Conservation (phyloP, 2,797 vertebrate species). For the Pangasius sanitwongsei region DNA sequence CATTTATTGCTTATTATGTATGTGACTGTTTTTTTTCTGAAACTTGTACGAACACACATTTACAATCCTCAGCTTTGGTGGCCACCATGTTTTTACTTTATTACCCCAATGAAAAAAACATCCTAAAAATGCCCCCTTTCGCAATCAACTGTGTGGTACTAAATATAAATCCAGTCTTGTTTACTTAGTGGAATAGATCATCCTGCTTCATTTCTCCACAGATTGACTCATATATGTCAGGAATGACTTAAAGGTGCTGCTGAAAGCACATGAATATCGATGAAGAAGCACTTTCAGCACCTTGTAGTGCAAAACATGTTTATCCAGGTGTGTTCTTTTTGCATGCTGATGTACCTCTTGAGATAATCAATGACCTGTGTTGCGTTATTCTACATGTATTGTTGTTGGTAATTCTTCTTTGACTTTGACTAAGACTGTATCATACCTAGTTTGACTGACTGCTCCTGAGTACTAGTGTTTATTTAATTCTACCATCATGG, state of each 20-base stretch:
- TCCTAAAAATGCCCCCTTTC: background rate
- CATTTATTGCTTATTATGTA: background rate
- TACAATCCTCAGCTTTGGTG: background rate
- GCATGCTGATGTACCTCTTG: background rate
- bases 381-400: background rate
- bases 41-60: background rate
- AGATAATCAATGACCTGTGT: background rate
- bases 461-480: background rate
- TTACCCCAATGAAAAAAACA: background rate
- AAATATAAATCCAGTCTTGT: background rate
- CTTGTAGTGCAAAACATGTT: background rate
- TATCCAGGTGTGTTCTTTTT: background rate
- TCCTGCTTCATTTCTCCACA: background rate
- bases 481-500: background rate
- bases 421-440: background rate
- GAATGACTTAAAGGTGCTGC: background rate
- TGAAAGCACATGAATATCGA: conserved; percentile 7
- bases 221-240: background rate
- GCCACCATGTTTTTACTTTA: background rate
- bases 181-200: background rate
- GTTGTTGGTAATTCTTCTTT: background rate
- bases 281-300: background rate
- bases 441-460: background rate
- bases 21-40: no score
- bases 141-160: background rate